phyloP scores from a whole-genome alignment of 2,888 invertebrate genomes.

The Acleris cristana region DNA sequence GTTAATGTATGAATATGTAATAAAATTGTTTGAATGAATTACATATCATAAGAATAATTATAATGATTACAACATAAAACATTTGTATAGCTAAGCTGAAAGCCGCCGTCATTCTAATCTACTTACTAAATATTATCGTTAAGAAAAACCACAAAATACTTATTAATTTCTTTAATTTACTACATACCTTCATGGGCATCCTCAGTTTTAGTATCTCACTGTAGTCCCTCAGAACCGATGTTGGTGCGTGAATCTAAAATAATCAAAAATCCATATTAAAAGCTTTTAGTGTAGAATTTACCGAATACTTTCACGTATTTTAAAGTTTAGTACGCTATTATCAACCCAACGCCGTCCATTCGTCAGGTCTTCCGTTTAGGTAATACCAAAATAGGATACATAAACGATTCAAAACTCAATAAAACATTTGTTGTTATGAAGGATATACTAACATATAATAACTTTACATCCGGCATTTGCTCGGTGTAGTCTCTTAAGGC shows the following conservation, averaged over 20 bases:
- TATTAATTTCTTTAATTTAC: not conserved
- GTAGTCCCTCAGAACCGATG: constrained; percentile 92
- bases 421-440: too few species aligned
- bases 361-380: too few species aligned
- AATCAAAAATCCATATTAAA: not conserved
- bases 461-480: too few species aligned
- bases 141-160: not conserved
- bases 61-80: constrained; percentile 5
- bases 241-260: constrained; percentile 92
- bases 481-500: too few species aligned
- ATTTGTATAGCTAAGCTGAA: constrained; percentile 17
- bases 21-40: not conserved
- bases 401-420: too few species aligned
- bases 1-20: not conserved
- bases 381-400: too few species aligned
- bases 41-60: not conserved
- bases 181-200: constrained; percentile 94
- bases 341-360: too few species aligned
- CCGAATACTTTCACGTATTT: too few species aligned
- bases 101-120: constrained; percentile 20
- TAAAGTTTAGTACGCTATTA: too few species aligned
- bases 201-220: constrained; percentile 95
- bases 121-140: not conserved
- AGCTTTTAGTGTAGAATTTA: not conserved
- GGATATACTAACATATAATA: too few species aligned